Percentiles rank a stretch among this genome's conserved stretches.
Evolutionary conservation across 30 jellyfish, hydroid and myxozoan genomes (phyloP).

Genomic region (Mastigias papua): DNA sequence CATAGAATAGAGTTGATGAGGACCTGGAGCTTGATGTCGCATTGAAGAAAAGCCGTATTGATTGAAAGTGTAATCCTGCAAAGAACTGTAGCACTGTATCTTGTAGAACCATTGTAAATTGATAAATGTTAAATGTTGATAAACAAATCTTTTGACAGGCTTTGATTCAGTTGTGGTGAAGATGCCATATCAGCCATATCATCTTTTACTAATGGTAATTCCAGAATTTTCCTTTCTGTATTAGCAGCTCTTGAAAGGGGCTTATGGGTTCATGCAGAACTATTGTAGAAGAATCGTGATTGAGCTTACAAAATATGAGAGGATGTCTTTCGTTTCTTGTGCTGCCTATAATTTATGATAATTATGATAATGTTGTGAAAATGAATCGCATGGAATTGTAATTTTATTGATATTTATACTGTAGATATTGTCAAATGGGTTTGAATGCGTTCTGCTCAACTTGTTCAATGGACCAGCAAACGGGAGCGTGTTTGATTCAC

Average conservation of each 20-base stretch:
- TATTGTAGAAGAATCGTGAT: not conserved
- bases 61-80: not conserved
- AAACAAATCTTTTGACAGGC: conserved; percentile 74
- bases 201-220: conserved; percentile 64
- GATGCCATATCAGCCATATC: conserved; percentile 64
- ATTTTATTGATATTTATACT: conserved; percentile 48
- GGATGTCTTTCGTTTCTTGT: not conserved
- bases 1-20: not conserved
- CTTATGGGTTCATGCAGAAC: not conserved
- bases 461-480: conserved; percentile 47
- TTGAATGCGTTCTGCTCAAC: conserved; percentile 39
- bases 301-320: not conserved
- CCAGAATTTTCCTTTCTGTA: conserved; percentile 57
- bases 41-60: not conserved
- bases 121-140: conserved; percentile 52
- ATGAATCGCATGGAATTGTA: conserved; percentile 56
- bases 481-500: conserved; percentile 15
- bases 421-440: conserved; percentile 56
- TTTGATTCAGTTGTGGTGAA: conserved; percentile 72
- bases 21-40: not conserved
- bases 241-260: conserved; percentile 35
- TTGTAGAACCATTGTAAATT: not conserved
- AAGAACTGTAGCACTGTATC: not conserved
- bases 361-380: conserved; percentile 4
- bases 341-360: conserved; percentile 5